Conservation (phyloP, 2,113 vertebrate genomes). For the Coracopsis vasa region DNA sequence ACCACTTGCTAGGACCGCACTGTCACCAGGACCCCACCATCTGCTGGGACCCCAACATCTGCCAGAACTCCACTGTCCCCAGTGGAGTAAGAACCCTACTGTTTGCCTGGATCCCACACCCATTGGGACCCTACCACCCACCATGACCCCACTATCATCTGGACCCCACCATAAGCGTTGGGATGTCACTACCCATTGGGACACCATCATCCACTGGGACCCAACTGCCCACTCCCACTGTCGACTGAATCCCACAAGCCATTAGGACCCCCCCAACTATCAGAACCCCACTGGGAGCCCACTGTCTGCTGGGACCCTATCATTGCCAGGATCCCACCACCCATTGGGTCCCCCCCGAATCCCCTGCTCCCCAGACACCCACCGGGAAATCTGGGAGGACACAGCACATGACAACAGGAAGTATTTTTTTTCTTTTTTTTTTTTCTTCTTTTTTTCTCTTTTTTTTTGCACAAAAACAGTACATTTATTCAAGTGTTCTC, state of each 20-base stretch:
- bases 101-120: neutral
- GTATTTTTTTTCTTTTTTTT: neutral
- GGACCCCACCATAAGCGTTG: neutral
- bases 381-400: neutral
- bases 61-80: too few species aligned
- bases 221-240: neutral
- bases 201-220: neutral
- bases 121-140: neutral
- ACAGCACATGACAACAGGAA: neutral
- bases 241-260: neutral
- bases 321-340: accelerated
- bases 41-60: neutral
- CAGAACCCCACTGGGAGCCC: neutral
- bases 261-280: too few species aligned
- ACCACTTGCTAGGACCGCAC: neutral
- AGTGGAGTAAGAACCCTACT: too few species aligned
- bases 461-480: constrained; percentile 92
- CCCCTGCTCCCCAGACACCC: neutral
- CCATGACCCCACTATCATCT: neutral
- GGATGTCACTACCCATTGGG: neutral
- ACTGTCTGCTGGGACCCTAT: neutral
- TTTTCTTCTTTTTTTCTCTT: neutral
- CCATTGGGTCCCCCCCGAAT: neutral
- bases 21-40: neutral
- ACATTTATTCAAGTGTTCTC: constrained; percentile 99